Evolutionary conservation across 2,113 vertebrate genomes (phyloP).

Genomic region (Anhinga anhinga): DNA sequence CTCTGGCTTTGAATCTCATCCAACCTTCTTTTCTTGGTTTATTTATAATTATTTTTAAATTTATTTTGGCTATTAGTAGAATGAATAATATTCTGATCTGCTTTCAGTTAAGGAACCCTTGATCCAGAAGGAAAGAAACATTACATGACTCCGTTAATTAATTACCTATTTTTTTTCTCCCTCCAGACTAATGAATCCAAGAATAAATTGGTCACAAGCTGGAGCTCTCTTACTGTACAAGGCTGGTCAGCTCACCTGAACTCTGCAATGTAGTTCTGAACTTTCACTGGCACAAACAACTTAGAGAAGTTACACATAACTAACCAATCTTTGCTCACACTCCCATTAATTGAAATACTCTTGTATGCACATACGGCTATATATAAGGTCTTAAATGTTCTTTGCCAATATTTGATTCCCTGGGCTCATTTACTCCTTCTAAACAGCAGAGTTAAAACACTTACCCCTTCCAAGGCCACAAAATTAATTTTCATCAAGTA

Average conservation of each 20-base stretch:
- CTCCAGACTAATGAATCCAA: background rate
- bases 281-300: background rate
- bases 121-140: background rate
- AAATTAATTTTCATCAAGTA: background rate
- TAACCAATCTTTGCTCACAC: background rate
- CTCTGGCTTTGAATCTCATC: background rate
- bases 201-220: background rate
- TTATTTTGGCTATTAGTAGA: background rate
- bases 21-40: background rate
- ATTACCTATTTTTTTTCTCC: background rate
- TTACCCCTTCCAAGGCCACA: background rate
- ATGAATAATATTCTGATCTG: background rate
- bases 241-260: background rate
- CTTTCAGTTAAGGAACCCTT: background rate
- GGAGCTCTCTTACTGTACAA: background rate
- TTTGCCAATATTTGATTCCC: background rate
- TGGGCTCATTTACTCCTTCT: background rate
- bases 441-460: background rate
- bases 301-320: background rate
- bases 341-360: background rate
- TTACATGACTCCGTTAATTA: background rate
- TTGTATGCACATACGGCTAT: background rate
- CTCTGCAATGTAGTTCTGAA: background rate
- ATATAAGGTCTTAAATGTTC: background rate
- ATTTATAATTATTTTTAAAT: background rate